Evolutionary conservation across 2,113 vertebrate genomes (phyloP), one percentile per base, ranked within the genome.

Genomic region (Aix galericulata): DNA sequence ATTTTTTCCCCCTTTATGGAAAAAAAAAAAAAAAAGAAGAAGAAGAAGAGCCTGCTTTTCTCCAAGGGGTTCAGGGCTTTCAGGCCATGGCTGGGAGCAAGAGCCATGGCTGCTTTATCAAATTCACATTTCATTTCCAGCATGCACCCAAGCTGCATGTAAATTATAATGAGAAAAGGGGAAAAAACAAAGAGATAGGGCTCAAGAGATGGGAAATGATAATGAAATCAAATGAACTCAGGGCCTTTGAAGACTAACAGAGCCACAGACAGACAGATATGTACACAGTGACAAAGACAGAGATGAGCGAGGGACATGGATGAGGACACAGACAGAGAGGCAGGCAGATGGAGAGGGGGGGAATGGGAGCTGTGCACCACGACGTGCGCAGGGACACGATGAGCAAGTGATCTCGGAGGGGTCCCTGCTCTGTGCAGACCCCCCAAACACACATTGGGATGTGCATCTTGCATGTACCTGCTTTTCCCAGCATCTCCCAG

Each of bases 91-190:
- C 58, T 94, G 86, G 88, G 90, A 91, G 82, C 5, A 27, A 71
- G 76, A 92, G 59, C 76, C 5, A 31, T 56, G 82, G 62, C 80
- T 82, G 93, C 72, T 96, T 97, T 96, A 95, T 97, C 94, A 94
- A 95, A 96, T 95, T 93, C 93, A 0, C 93, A 88, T 94, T 97
- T 95, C 93, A 93, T 94, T 94, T 97, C 95, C 96, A 97, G 91
- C 77, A 91, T 86, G 91, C 44, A 92, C 68, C 36, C 77, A 92
- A 93, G 88, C 68, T 0, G 16, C 86, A 88, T 93, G 86, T 96
- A 96, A 97, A 96, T 96, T 95, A 94, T 95, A 97, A 95, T 97
- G 94, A 97, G 96, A 96, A 96, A 94, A 86, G 44, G 55, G 86
- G 80, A 67, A 94, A 96, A 97, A 97, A 95, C 96, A 97, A 95